Base-by-base conservation (phyloP, 2,888 invertebrate genomes). In the Lochmaea crataegi region DNA sequence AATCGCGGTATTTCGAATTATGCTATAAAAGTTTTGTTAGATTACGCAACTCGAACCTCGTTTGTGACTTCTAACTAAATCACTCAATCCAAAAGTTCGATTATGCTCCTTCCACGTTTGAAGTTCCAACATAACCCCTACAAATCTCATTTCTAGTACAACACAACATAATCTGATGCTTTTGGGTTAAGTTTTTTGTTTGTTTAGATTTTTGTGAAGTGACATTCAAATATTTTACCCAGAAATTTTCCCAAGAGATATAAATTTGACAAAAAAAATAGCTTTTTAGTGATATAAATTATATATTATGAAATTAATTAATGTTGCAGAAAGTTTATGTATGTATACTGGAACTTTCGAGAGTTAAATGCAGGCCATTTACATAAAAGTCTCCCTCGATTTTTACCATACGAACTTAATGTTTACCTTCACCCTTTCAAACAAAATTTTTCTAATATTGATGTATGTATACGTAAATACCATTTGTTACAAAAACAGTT, bases 251-350 rank as follows among this genome's bases (percentile, higher is more conserved):
- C 78, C 79, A 79, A 78, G 73, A 79, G 74, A 77, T 79, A 75
- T 76, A 75, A 80, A 79, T 78, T 79, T 76, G 77, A 76, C 69
- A 78, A 72, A 77, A 38, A 38, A 78, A 73, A 78, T 83, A 82
- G 83, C 83, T 83, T 83, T 82, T 82, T 82, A 83, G 82, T 82
- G 80, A 83, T 82, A 81, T 79, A 78, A 80, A 81, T 79, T 79
- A 80, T 81, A 80, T 79, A 79, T 75, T 77, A 81, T 78, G 78
- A 79, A 77, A 80, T 81, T 80, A 77, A 81, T 81, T 81, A 83
- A 83, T 82, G 83, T 82, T 83, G 82, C 82, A 81, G n/a, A n/a
- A n/a, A n/a, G 76, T 80, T 80, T 77, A 75, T 70, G 77, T 78
- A 79, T 80, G 75, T 79, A 79, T 81, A 78, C 78, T 78, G 79